Evolutionary conservation across 2,888 invertebrate genomes (phyloP), one percentile per base, ranked within the genome.

Genomic region (Boloria selene): DNA sequence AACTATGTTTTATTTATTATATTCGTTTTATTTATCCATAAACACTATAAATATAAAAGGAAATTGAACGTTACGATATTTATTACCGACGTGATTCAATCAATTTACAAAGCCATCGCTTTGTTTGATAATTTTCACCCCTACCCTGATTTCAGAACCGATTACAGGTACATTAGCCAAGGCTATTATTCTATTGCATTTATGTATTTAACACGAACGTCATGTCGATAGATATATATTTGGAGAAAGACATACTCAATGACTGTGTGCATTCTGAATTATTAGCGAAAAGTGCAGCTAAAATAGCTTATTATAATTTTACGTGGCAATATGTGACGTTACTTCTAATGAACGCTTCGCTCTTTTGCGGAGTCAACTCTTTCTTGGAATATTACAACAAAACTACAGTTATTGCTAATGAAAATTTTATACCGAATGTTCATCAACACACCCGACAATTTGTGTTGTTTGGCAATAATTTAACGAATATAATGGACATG

Each of bases 291-390:
- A 77, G 75, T 69, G 87, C 87, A 7, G 81, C 85, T 13, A 74
- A 78, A 62, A 79, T 88, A 47, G 88, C 89, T 1, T 63, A 78
- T 3, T 73, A 81, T 51, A 84, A 87, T 74, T 90, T 88, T 61
- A 75, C 84, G 60, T 84, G 82, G 81, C 79, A 79, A 4, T 84
- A 81, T 68, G 75, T 80, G 0, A 86, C 89, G 2, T 74, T 88
- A 31, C 74, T 89, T 18, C 69, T 86, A n/a, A 82, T 83, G 53
- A 88, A 87, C 73, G 75, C 86, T 0, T 78, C 80, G 2, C 38
- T 84, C 1, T 66, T 75, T 18, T 78, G 73, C 56, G 82, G 84
- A 7, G 73, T 84, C 0, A 80, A 84, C 60, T 61, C 74, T 14
- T 88, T 90, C 72, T 62, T 87, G 22, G 73, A 72, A 31, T 67